phyloP scores from a whole-genome alignment of 1,140 invertebrate genomes.

The Theocolax elegans region DNA sequence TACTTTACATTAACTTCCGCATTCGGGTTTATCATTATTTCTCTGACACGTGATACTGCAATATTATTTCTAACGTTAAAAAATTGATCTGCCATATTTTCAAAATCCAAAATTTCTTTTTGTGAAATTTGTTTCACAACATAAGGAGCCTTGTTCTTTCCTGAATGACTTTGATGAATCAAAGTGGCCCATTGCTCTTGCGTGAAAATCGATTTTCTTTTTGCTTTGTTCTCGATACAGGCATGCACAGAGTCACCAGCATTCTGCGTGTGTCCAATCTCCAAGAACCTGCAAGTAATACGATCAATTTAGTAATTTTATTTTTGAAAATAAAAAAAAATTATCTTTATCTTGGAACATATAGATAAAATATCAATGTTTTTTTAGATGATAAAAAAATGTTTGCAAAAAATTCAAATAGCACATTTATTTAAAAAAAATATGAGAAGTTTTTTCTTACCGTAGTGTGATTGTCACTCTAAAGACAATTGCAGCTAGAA shows the following conservation, averaged over 20 bases:
- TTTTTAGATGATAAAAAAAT: neutral
- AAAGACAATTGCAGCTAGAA: constrained; percentile 31
- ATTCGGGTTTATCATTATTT: too few relatives aligned
- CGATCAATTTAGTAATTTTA: neutral
- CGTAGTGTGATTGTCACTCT: constrained; percentile 31
- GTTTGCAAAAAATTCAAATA: neutral
- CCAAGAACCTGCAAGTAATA: constrained; percentile 46
- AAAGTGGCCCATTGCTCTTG: constrained; percentile 18
- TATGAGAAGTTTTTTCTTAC: neutral
- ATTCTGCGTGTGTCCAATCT: constrained; percentile 49
- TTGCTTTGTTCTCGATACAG: constrained; percentile 42
- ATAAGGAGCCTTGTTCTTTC: neutral
- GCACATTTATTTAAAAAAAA: too few relatives aligned
- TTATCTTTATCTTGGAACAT: neutral
- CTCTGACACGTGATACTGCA: too few relatives aligned
- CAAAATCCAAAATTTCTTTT: neutral
- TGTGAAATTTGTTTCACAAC: too few relatives aligned
- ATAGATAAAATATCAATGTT: neutral
- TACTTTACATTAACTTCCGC: too few relatives aligned
- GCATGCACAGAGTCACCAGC: constrained; percentile 51
- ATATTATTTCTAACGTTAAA: neutral
- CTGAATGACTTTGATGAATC: neutral
- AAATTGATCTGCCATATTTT: neutral
- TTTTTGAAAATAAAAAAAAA: too few relatives aligned
- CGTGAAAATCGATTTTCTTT: neutral